A percentile compares a stretch with the other conserved stretches of the same genome.
phyloP scores from a whole-genome alignment of 2,113 vertebrate genomes.

The Psephotus haematonotus region DNA sequence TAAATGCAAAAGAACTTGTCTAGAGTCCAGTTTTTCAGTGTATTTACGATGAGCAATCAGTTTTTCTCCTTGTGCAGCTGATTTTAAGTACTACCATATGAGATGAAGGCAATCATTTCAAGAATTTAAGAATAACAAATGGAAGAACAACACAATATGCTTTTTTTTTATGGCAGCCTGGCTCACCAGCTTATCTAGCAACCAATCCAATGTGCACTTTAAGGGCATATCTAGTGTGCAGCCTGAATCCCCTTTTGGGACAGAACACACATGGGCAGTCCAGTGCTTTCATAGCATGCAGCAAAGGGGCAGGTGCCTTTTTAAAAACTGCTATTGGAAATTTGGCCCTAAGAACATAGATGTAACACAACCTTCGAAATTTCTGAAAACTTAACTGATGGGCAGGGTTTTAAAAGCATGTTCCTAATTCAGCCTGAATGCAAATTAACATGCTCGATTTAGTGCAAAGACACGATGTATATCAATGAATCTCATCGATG shows the following conservation, averaged over 20 bases:
- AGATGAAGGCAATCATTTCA: neutral
- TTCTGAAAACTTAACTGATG: constrained; percentile 18
- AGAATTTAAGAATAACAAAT: neutral
- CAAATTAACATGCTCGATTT: neutral
- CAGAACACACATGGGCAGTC: neutral
- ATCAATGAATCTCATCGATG: neutral
- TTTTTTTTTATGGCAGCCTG: neutral
- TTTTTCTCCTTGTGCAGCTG: neutral
- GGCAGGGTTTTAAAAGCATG: neutral
- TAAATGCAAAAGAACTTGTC: neutral
- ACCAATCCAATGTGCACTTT: neutral
- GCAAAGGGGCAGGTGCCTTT: neutral
- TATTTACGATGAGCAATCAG: neutral
- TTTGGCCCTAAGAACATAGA: neutral
- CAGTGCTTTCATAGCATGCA: neutral
- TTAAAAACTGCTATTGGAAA: neutral
- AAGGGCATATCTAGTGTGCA: neutral
- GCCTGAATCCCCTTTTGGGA: neutral
- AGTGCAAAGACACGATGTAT: neutral
- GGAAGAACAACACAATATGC: neutral
- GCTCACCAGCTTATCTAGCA: neutral
- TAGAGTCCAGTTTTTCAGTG: neutral
- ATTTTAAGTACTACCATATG: neutral
- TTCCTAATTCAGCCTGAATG: neutral
- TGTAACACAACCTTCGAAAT: neutral